Evolutionary conservation across 2,797 vertebrate species (phyloP).

Genomic region (Chanos chanos): DNA sequence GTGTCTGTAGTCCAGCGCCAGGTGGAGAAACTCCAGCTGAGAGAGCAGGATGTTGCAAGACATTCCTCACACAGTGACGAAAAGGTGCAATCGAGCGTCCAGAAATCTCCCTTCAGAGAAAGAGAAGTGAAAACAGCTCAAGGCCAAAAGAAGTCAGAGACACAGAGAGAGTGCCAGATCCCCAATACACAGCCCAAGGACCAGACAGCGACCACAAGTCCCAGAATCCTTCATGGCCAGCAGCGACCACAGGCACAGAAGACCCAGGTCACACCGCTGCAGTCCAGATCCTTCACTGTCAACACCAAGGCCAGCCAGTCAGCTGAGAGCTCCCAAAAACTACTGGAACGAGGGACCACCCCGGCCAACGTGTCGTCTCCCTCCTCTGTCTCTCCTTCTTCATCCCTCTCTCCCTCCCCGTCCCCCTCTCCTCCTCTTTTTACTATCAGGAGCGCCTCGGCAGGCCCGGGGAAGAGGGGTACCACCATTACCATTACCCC

Average conservation of each 20-base stretch:
- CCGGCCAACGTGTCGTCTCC: constrained; percentile 56
- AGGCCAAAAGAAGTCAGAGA: constrained; percentile 37
- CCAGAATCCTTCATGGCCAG: constrained; percentile 24
- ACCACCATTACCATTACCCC: constrained; percentile 86
- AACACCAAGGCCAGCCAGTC: constrained; percentile 46
- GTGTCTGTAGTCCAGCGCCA: constrained; percentile 62
- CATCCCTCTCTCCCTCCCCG: constrained; percentile 47
- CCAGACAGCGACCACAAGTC: constrained; percentile 22
- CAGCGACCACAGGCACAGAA: too few species aligned
- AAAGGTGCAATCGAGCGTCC: neutral
- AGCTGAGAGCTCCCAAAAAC: constrained; percentile 48
- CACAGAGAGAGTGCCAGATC: constrained; percentile 36
- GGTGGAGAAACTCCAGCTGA: constrained; percentile 68
- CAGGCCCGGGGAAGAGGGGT: constrained; percentile 73
- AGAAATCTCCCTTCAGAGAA: constrained; percentile 36
- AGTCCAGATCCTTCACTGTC: constrained; percentile 44
- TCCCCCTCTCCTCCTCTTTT: constrained; percentile 46
- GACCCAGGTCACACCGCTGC: constrained; percentile 41
- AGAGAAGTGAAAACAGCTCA: constrained; percentile 37
- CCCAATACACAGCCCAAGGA: constrained; percentile 25
- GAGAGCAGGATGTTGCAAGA: constrained; percentile 60
- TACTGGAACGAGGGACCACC: constrained; percentile 27
- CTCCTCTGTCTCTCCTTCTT: constrained; percentile 43
- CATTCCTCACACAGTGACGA: constrained; percentile 27
- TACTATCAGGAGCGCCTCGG: constrained; percentile 67